Evolutionary conservation across 2,797 vertebrate species (phyloP), one percentile per base, ranked within the genome.

Genomic region (Etheostoma perlongum): DNA sequence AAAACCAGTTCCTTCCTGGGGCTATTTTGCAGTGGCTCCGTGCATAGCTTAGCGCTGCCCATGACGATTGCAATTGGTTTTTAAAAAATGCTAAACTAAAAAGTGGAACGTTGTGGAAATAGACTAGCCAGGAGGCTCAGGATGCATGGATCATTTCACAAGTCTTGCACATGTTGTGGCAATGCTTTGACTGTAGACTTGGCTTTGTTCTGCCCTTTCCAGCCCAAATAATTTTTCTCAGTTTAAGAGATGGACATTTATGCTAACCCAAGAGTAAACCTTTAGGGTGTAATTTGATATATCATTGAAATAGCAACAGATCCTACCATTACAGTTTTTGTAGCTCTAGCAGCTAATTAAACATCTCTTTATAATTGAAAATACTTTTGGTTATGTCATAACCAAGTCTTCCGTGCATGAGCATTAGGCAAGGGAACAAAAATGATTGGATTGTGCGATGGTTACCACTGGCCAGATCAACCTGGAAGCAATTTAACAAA

Each of bases 91-190:
- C 21, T 23, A 27, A 27, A 27, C 27, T 27, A 27, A 27, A 27
- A 27, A 36, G 9, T 36, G 33, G 33, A 36, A 40, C 10, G 36
- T 40, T 0, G 36, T 40, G 36, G 10, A 11, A 10, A 40, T 40
- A 40, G 10, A 40, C 10, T 40, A 78, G 62, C 76, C 68, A 64
- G 36, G 59, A 70, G 27, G 61, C 27, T 79, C 25, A 68, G 25
- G 25, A 58, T 44, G 33, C n/a, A 27, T 49, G 49, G 21, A 71
- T 81, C 59, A 71, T 46, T 73, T 25, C 33, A 71, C 23, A 73
- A 13, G 68, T 4, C 15, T 23, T 15, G 46, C 25, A 63, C 48
- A 55, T 54, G 23, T 71, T 49, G 36, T 16, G 25, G 44, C 23
- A 46, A 19, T n/a, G 23, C 62, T 63, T 48, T 44, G 18, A 57